Percentiles rank a stretch among this genome's conserved stretches.
Evolutionary conservation across 2,113 vertebrate genomes (phyloP).

Genomic region (Macquaria australasica): DNA sequence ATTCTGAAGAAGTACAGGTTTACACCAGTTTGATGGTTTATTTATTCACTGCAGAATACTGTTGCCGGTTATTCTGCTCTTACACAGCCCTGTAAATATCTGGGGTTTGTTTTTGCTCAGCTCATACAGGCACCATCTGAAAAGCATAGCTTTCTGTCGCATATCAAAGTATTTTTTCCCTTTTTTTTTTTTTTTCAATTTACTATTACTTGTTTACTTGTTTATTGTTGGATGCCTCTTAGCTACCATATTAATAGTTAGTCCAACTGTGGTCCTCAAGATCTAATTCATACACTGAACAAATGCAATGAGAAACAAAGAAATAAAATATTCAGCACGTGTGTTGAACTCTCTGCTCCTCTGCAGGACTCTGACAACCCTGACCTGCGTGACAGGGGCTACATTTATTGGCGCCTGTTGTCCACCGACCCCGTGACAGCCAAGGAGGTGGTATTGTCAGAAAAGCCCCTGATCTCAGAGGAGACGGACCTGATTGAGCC

Average conservation of each 20-base stretch:
- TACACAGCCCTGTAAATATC: neutral
- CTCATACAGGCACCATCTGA: neutral
- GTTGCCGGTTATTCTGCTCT: neutral
- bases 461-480: slow-evolving; percentile 97
- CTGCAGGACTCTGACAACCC: slow-evolving; percentile 98
- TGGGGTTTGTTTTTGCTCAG: neutral
- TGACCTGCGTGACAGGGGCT: slow-evolving; percentile 97
- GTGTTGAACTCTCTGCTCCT: neutral
- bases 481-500: slow-evolving; percentile 98
- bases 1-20: neutral
- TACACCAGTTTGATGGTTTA: neutral
- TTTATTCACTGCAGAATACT: neutral
- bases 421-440: slow-evolving; percentile 98
- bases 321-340: neutral
- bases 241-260: neutral
- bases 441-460: slow-evolving; percentile 97
- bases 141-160: neutral
- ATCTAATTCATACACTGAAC: neutral
- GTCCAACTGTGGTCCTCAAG: neutral
- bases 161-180: neutral
- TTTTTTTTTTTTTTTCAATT: neutral
- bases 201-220: too few relatives aligned
- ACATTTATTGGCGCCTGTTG: slow-evolving; percentile 98
- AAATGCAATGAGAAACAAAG: too few relatives aligned
- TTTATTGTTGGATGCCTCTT: neutral